Percentiles rank a stretch among this genome's conserved stretches.
Evolutionary conservation across 2,113 vertebrate species (phyloP).

Genomic region (Xenopus tropicalis): DNA sequence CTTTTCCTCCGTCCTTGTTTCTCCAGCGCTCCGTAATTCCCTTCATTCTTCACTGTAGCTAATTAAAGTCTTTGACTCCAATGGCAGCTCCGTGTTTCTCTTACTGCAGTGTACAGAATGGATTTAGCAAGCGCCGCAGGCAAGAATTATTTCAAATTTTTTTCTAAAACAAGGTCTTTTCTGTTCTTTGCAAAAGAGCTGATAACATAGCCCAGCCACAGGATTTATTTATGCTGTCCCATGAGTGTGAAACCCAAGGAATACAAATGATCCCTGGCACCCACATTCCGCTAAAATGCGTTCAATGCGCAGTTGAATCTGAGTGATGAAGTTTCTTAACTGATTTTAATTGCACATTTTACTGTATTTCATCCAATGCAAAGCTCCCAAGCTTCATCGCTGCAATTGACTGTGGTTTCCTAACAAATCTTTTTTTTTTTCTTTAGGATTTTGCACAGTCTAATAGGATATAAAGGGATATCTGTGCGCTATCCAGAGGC

Average conservation of each 20-base stretch:
- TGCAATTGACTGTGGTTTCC: slow-evolving; percentile 15
- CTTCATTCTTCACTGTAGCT: slow-evolving; percentile 43
- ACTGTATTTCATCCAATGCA: too few species aligned
- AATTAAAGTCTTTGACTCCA: slow-evolving; percentile 45
- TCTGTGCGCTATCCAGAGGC: too few species aligned
- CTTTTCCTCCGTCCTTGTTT: slow-evolving; percentile 32
- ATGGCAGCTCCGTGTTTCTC: slow-evolving; percentile 32
- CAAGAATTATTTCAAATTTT: slow-evolving; percentile 30
- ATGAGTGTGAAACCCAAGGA: slow-evolving; percentile 16
- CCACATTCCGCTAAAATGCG: background rate
- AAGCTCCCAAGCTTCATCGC: background rate
- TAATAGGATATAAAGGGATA: background rate
- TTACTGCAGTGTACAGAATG: slow-evolving; percentile 30
- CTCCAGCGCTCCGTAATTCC: slow-evolving; percentile 32
- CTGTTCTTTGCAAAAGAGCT: slow-evolving; percentile 23
- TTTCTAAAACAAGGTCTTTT: slow-evolving; percentile 36
- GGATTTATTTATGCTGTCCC: slow-evolving; percentile 34
- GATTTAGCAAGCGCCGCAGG: slow-evolving; percentile 36
- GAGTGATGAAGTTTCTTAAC: slow-evolving; percentile 26
- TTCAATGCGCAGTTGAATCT: background rate
- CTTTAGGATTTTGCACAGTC: background rate
- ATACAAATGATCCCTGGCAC: slow-evolving; percentile 24
- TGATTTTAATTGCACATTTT: too few species aligned
- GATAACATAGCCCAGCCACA: slow-evolving; percentile 25
- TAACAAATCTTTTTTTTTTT: slow-evolving; percentile 3